These are phyloP conservation scores for Morpho helenor DNA, from an alignment of 2,888 invertebrate genomes.

Conservation along the genomic window DNA sequence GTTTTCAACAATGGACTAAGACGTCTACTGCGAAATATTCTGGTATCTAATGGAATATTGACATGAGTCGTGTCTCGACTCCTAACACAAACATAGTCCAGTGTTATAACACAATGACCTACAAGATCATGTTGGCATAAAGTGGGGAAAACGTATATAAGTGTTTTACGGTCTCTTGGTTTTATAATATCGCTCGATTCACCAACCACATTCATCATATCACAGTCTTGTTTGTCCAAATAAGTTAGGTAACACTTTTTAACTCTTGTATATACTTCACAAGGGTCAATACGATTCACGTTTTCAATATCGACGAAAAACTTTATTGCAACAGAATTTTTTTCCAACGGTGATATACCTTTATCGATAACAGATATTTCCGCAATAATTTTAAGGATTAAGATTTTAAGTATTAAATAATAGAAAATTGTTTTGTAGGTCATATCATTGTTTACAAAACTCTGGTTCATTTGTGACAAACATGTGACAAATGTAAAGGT, in stretches of 20 bases:
- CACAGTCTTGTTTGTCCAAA: conserved; percentile 39
- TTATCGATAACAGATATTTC: conserved; percentile 46
- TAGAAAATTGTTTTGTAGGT: conserved; percentile 23
- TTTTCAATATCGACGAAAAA: conserved; percentile 57
- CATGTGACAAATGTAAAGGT: neutral
- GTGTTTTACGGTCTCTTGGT: conserved; percentile 43
- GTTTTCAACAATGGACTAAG: conserved; percentile 29
- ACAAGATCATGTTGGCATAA: conserved; percentile 48
- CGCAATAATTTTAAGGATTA: conserved; percentile 29
- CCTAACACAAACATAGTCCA: conserved; percentile 40
- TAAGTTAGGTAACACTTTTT: conserved; percentile 49
- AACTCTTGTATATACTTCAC: conserved; percentile 37
- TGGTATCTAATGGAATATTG: conserved; percentile 50
- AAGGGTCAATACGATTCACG: conserved; percentile 34
- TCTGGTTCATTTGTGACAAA: conserved; percentile 1
- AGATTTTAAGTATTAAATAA: conserved; percentile 32
- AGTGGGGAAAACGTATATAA: conserved; percentile 47
- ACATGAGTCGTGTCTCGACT: conserved; percentile 31
- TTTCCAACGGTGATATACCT: conserved; percentile 50
- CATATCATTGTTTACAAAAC: conserved; percentile 26
- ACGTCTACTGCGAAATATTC: conserved; percentile 27
- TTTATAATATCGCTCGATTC: conserved; percentile 32
- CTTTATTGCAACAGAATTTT: conserved; percentile 50
- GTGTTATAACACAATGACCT: conserved; percentile 47
- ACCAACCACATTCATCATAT: conserved; percentile 37